Evolutionary conservation across 2,797 vertebrate genomes (phyloP), one percentile per base, ranked within the genome.

Genomic region (Ctenopoma kingsleyae): DNA sequence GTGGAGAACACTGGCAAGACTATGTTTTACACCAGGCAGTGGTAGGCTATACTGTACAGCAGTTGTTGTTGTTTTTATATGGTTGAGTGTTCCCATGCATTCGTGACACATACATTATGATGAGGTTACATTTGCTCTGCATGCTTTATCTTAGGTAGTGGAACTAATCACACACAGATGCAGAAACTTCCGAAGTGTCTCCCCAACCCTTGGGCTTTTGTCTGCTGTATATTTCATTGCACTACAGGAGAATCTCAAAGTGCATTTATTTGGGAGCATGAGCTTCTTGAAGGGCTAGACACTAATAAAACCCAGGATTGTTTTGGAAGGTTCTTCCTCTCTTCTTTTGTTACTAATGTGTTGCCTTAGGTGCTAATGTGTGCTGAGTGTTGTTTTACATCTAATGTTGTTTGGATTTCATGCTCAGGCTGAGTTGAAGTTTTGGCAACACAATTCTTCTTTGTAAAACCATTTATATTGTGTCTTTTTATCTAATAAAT

Each of bases 81-180:
- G 72, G 59, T 72, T 64, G 75, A 84, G 75, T 49, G 62, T 86
- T 66, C 61, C 56, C 65, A 67, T 71, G 80, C 80, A 61, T 80
- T 79, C 9, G 53, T 83, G 87, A 84, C 79, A 80, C 82, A 66
- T 58, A 84, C 74, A 90, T 88, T 87, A 83, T 76, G 77, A 88
- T 61, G 89, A 81, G 80, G 81, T 84, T 82, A 85, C 82, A 82
- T 81, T 87, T 74, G 74, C 84, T 82, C 63, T 65, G 84, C 83
- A 38, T 75, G 80, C 87, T 89, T 89, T 88, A 80, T 91, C 86
- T 88, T 79, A 85, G 84, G 85, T 90, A 70, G 87, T 89, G 86
- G 89, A 91, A 90, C 87, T 91, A 91, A 89, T 92, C 88, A 81
- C 88, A 87, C 71, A 82, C 84, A 87, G 85, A 90, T 87, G 84